Base-by-base conservation (phyloP, 2,888 invertebrate genomes). In the Cantharis nigra region DNA sequence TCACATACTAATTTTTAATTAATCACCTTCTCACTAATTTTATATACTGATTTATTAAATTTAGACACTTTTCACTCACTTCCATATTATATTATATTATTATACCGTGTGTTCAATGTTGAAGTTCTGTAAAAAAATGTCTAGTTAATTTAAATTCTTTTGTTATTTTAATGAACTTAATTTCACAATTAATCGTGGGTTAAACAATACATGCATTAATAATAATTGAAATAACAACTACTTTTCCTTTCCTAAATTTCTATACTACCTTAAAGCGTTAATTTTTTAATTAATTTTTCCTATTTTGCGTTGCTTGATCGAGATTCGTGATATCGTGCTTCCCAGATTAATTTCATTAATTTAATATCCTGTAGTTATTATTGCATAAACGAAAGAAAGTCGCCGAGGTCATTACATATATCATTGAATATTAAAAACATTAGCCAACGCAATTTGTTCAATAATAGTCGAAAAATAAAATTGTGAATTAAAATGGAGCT, bases 21-120 rank as follows among this genome's bases (percentile, higher is more conserved):
- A 23, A 78, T 78, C 78, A 78, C 78, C 78, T 78, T 63, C 70
- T 78, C 65, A 75, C 75, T n/a, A 77, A 26, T 26, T 69, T 73
- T 62, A 33, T 14, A 1, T 49, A 71, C 72, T 69, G 74, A 72
- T 64, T 64, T n/a, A 62, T 74, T 64, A 63, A 71, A 64, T 71
- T 77, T 64, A 64, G 69, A 67, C 69, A 70, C 69, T 62, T 30
- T 30, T 64, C 20, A 26, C 26, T 74, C 69, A 74, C 23, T 72
- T 74, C 77, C 77, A 77, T 77, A 10, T 3, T 30, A 30, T 30
- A 30, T 16, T 71, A 20, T 74, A 64, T 33, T 33, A 13, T 13
- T 30, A 26, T 67, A 33, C 30, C 9, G 28, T 30, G 69, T 70
- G 67, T 20, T 20, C 20, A 67, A 67, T 20, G 18, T 16, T 67